Percentiles rank a stretch among this genome's conserved stretches.
These are phyloP conservation scores for Autographa pulchrina DNA, from an alignment of 2,888 invertebrate species.

Conservation along the genomic window DNA sequence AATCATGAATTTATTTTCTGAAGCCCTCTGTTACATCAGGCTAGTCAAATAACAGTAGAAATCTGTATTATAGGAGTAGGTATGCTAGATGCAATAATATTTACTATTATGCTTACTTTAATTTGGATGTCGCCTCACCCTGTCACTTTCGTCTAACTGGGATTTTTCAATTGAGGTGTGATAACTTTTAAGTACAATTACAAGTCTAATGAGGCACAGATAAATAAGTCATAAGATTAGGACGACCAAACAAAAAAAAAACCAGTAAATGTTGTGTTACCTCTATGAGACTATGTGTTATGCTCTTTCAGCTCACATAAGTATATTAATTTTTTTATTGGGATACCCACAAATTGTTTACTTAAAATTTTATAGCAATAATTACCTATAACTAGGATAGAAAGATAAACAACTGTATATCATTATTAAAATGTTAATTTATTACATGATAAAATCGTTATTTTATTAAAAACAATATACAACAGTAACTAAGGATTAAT, in stretches of 20 bases:
- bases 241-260: no score
- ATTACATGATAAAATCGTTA: constrained; percentile 87
- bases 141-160: no score
- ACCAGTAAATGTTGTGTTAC: no score
- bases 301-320: no score
- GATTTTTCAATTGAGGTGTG: no score
- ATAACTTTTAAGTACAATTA: no score
- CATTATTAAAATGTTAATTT: constrained; percentile 86
- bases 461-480: constrained; percentile 86
- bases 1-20: constrained; percentile 9
- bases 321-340: no score
- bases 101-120: no score
- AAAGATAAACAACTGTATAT: constrained; percentile 53
- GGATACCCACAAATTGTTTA: background rate
- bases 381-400: constrained; percentile 18
- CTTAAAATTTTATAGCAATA: background rate
- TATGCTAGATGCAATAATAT: background rate
- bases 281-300: no score
- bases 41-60: background rate
- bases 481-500: constrained; percentile 88
- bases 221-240: no score
- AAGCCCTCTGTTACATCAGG: background rate
- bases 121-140: no score
- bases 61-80: background rate
- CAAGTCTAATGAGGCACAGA: no score